A percentile compares a stretch with the other conserved stretches of the same genome.
Conservation (phyloP, 2,888 invertebrate species). For the Noctua janthina region DNA sequence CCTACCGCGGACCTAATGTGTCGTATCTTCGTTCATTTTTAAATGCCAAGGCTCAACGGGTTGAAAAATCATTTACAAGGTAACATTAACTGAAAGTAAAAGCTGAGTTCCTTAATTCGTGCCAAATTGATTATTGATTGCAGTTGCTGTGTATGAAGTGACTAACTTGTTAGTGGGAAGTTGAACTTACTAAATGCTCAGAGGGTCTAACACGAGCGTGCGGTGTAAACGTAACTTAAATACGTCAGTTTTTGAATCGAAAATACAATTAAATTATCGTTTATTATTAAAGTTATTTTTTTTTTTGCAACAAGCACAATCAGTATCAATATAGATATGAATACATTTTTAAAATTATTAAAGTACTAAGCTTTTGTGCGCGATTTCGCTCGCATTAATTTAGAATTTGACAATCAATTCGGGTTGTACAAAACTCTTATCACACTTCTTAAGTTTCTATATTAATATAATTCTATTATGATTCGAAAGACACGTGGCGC, state of each 20-base stretch:
- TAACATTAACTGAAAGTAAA: constrained; percentile 72
- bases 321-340: background rate
- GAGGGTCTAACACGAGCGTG: background rate
- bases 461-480: no score
- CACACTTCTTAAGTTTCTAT: no score
- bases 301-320: background rate
- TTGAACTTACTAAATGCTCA: background rate
- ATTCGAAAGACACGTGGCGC: no score
- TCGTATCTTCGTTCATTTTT: constrained; percentile 79
- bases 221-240: background rate
- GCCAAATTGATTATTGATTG: constrained; percentile 51
- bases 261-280: no score
- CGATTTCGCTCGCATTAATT: no score
- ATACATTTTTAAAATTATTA: no score
- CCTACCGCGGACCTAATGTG: constrained; percentile 71
- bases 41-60: constrained; percentile 82
- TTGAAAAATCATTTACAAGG: constrained; percentile 74
- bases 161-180: background rate
- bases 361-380: background rate
- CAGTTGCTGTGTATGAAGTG: constrained; percentile 30
- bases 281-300: no score
- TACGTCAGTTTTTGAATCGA: background rate
- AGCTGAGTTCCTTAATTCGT: constrained; percentile 63
- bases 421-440: no score
- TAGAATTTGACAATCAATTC: no score